Evolutionary conservation across 2,888 invertebrate species (phyloP), one percentile per base, ranked within the genome.

Genomic region (Dynastes tityus): DNA sequence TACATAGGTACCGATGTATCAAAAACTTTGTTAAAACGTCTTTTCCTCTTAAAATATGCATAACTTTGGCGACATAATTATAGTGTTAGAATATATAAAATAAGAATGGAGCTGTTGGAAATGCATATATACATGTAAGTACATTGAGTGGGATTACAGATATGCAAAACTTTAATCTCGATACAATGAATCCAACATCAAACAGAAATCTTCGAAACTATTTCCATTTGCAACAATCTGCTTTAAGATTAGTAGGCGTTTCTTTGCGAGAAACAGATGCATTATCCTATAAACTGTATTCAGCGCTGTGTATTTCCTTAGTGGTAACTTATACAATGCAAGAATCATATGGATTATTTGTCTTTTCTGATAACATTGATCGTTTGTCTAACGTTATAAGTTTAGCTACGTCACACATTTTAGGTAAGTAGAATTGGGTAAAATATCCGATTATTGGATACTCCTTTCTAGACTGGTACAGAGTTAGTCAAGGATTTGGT

Each of bases 171-270:
- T 11, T 11, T 8, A 11, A 45, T 11, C 45, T 0, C 11, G 11
- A 11, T 45, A 27, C 29, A 11, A 32, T 32, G 32, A 27, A 3
- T 61, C 22, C 63, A n/a, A 32, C 32, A 29, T 13, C 29, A 63
- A 32, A 63, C 29, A 6, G 13, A 63, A 29, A 9, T 4, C 9
- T 32, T 9, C 27, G 4, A 27, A 63, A 79, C 16, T 65, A 65
- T 29, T 81, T 81, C 55, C 16, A 49, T 22, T 76, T 81, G 9
- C 70, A 77, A 22, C 79, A 80, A 32, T 58, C 45, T 6, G 27
- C 78, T 53, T 70, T 80, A 27, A 80, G 64, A 78, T 55, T 79
- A 16, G 76, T 79, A 40, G 81, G 81, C 27, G 67, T 81, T 16
- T 81, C 80, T 13, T 53, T 81, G 11, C 58, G 74, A 27, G 32